Percentiles rank a stretch among this genome's conserved stretches.
These are phyloP conservation scores for Heteronetta atricapilla DNA, from an alignment of 2,113 vertebrate genomes.

Conservation along the genomic window DNA sequence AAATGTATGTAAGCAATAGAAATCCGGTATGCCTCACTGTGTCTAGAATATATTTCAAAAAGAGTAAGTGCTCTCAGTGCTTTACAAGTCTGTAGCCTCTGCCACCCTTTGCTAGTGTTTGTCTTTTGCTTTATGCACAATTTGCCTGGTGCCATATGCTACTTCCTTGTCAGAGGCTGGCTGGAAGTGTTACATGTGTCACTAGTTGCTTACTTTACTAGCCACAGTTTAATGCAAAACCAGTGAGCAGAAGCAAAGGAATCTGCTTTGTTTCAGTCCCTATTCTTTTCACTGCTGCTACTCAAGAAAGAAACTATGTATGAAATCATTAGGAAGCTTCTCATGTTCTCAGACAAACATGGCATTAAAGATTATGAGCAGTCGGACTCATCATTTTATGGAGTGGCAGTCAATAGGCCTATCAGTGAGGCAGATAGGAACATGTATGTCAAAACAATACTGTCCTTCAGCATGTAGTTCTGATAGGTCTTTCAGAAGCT, in stretches of 20 bases:
- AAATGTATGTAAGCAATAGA: not conserved
- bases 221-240: not conserved
- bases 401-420: not conserved
- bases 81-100: not conserved
- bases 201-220: not conserved
- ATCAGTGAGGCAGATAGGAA: not conserved
- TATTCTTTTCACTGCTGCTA: not conserved
- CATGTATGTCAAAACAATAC: not conserved
- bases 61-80: not conserved
- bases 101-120: not conserved
- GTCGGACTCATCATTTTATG: not conserved
- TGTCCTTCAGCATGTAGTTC: not conserved
- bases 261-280: not conserved
- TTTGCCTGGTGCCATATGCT: not conserved
- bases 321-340: not conserved
- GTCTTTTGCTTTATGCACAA: not conserved
- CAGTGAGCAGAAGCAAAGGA: not conserved
- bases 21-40: not conserved
- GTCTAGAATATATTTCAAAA: not conserved
- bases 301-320: not conserved
- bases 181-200: not conserved
- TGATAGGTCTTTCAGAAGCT: not conserved
- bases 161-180: not conserved
- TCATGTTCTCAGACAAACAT: not conserved
- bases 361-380: not conserved